Evolutionary conservation across 2,113 vertebrate species (phyloP), one percentile per base, ranked within the genome.

Genomic region (Silurus glanis): DNA sequence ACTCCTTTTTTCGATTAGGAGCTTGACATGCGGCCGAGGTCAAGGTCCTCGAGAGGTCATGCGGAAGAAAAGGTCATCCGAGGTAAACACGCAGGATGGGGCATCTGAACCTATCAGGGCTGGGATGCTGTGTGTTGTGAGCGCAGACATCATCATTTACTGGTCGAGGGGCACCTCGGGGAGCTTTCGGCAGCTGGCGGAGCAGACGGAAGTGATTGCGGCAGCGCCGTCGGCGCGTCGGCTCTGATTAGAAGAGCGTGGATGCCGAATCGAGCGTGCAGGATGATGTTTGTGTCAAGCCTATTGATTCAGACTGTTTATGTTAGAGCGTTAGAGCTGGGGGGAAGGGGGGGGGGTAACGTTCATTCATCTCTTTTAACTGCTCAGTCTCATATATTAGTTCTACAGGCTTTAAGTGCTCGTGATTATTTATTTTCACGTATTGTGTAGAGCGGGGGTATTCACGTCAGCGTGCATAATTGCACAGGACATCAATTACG

Each of bases 121-220:
- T 16, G 76, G 75, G 81, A 71, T 87, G 19, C 19, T 28, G 17
- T 69, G 58, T 79, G 59, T 55, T 83, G 61, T 49, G 25, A 69
- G 69, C 23, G 7, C 71, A 76, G 75, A 82, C 69, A 83, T 72
- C 79, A 71, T 90, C 74, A 79, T 62, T 90, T 51, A 88, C 23
- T 62, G 51, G 53, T 58, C 84, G 62, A 47, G 53, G 78, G 67
- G 71, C 82, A 83, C 74, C 89, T 85, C 19, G 67, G 72, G 74
- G 80, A 82, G 80, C 47, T 6, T 87, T 67, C 78, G 85, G 89
- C 86, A 88, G 84, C 76, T 86, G 87, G 69, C 83, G 84, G 76
- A 64, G 79, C 84, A 78, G 82, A 80, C 59, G 80, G 59, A 81
- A 81, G 69, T 71, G 81, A 86, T 88, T 88, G 59, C 49, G 67